A percentile compares a stretch with the other conserved stretches of the same genome.
phyloP scores from a whole-genome alignment of 2,888 invertebrate genomes.

The Lumbricus terrestris region DNA sequence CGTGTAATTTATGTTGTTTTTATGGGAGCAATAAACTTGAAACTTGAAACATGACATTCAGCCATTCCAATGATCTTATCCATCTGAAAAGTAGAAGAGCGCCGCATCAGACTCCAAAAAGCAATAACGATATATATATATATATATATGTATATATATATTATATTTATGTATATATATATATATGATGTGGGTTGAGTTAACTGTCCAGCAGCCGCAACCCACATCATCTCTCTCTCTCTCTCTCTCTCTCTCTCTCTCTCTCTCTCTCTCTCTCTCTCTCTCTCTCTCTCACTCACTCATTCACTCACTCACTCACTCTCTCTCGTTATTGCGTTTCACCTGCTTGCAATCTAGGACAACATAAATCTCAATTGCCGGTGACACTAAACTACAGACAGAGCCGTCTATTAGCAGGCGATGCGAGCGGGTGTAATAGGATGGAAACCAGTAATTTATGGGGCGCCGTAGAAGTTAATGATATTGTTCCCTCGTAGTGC shows the following conservation, averaged over 20 bases:
- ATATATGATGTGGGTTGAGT: no score
- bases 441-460: not conserved
- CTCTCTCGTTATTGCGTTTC: not conserved
- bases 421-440: not conserved
- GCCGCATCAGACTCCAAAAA: not conserved
- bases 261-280: no score
- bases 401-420: not conserved
- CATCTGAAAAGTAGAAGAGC: not conserved
- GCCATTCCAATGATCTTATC: not conserved
- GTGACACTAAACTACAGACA: not conserved
- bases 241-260: no score
- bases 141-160: no score
- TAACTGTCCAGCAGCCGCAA: not conserved
- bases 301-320: no score
- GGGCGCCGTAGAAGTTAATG: not conserved
- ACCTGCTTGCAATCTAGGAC: not conserved
- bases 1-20: no score
- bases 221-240: not conserved
- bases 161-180: no score
- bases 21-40: no score
- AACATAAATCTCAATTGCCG: not conserved
- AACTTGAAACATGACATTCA: no score
- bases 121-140: no score
- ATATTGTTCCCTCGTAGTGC: no score
- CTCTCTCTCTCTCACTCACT: no score